Conservation (phyloP, 1,140 invertebrate genomes). For the Lerema accius region DNA sequence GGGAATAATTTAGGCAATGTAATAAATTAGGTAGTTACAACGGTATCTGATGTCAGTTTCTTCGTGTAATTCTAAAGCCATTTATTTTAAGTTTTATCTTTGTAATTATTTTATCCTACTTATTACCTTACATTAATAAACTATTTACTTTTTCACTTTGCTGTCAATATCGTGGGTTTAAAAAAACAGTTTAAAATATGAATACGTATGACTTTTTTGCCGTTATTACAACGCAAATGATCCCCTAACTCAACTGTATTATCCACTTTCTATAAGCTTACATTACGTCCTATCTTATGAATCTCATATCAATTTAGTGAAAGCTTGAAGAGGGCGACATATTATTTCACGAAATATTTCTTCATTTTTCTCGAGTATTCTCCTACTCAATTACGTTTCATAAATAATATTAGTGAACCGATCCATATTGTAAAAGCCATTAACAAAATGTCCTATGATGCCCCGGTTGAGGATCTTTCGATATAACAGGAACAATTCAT, state of each 20-base stretch:
- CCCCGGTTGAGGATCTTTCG: slow-evolving; percentile 26
- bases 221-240: slow-evolving; percentile 36
- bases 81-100: slow-evolving; percentile 3
- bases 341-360: slow-evolving; percentile 30
- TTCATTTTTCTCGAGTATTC: slow-evolving; percentile 13
- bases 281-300: slow-evolving; percentile 34
- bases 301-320: slow-evolving; percentile 33
- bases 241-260: slow-evolving; percentile 17
- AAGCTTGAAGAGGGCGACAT: slow-evolving; percentile 10
- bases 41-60: slow-evolving; percentile 24
- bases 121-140: too few relatives aligned
- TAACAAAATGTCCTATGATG: slow-evolving; percentile 45
- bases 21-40: slow-evolving; percentile 61
- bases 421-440: slow-evolving; percentile 37
- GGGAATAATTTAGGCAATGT: slow-evolving; percentile 38
- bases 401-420: slow-evolving; percentile 38
- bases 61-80: slow-evolving; percentile 13
- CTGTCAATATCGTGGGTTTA: too few relatives aligned
- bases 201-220: too few relatives aligned
- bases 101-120: too few relatives aligned
- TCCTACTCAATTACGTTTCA: slow-evolving; percentile 41
- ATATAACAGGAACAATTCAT: slow-evolving; percentile 49
- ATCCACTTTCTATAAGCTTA: slow-evolving; percentile 28
- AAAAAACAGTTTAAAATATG: too few relatives aligned
- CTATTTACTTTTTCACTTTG: too few relatives aligned